Conservation (phyloP, 2,797 vertebrate genomes). For the Emys orbicularis region DNA sequence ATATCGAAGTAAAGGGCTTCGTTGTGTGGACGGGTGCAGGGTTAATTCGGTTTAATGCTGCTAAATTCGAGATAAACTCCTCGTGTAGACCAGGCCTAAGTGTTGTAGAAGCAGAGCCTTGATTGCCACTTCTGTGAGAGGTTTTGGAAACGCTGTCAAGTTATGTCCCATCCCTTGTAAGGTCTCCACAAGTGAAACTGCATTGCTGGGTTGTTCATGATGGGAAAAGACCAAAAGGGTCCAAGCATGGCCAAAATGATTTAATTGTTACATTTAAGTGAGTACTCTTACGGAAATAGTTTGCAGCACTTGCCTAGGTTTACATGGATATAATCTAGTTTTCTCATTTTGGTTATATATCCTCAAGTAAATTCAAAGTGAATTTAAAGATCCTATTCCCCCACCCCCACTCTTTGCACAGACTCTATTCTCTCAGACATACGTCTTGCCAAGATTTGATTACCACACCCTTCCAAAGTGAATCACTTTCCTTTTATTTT, state of each 20-base stretch:
- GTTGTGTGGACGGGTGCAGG: too few relatives aligned
- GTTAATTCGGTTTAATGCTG: too few relatives aligned
- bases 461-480: not conserved
- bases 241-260: not conserved
- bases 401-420: not conserved
- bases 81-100: too few relatives aligned
- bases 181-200: not conserved
- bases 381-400: not conserved
- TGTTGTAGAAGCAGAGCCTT: not conserved
- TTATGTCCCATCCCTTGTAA: not conserved
- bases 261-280: not conserved
- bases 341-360: not conserved
- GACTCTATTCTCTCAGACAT: not conserved
- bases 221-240: not conserved
- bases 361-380: conserved; percentile 16
- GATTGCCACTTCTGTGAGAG: not conserved
- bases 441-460: not conserved
- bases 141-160: not conserved
- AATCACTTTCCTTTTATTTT: not conserved
- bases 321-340: not conserved
- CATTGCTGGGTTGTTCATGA: not conserved
- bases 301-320: not conserved
- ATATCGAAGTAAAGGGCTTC: too few relatives aligned
- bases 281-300: not conserved
- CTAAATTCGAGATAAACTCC: too few relatives aligned